Base-by-base conservation (phyloP, 2,113 vertebrate species). In the Triplophysa tibetana region DNA sequence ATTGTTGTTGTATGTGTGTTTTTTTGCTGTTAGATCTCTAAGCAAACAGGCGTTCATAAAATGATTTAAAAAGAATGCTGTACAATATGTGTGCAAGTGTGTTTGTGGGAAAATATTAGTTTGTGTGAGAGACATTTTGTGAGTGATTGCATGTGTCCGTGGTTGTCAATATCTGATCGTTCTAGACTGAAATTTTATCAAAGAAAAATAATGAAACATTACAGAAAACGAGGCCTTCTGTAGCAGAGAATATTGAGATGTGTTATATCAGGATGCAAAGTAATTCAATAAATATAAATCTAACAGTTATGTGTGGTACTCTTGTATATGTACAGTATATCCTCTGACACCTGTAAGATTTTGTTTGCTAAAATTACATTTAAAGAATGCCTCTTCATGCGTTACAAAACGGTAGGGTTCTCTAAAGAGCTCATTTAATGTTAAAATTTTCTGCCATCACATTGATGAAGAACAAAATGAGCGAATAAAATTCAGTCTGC, bases 281-380 rank as follows among this genome's bases (percentile, higher is more conserved):
- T 85, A 82, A 83, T 86, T 89, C 83, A 92, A 91, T 93, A 92
- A 91, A 89, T 76, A 48, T 6, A 79, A 65, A 78, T 80, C 19
- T 17, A 45, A 12, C 69, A 33, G n/a, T 52, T 54, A 41, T 62
- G 62, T 45, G 16, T 73, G 54, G 13, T 45, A 14, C 8, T 73
- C 7, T 77, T 24, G 13, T 2, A 68, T 78, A 48, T 52, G 14
- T 29, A 2, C 48, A 52, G 14, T 29, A 2, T 50, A 8, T 38
- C 23, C 41, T 66, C 16, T 64, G 10, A 52, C 63, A 16, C 1
- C n/a, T 6, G 26, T 63, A 14, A 52, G 8, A 65, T 65, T 73
- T 23, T 38, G 43, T 38, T 38, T 64, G 52, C 2, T 13, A 33
- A 52, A 26, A 10, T 58, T 38, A 61, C 9, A 52, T 17, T 52